These are phyloP conservation scores for Scyliorhinus canicula DNA, from an alignment of 2,797 vertebrate genomes.

Conservation along the genomic window DNA sequence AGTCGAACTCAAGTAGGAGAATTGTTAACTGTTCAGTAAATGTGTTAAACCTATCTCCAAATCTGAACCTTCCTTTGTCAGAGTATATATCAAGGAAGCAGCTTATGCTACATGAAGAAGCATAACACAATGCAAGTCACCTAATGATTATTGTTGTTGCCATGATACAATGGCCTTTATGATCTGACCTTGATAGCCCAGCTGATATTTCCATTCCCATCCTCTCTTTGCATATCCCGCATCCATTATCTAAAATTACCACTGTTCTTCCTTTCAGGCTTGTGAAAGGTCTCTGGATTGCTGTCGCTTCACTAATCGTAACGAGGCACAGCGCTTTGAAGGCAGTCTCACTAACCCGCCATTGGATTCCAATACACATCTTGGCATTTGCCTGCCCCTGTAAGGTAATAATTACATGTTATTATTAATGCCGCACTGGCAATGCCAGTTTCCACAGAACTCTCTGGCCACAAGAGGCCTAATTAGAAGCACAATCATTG, in stretches of 20 bases:
- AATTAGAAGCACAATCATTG: constrained; percentile 10
- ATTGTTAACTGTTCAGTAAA: too few species aligned
- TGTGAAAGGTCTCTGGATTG: background rate
- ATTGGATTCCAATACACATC: background rate
- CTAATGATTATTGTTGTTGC: too few species aligned
- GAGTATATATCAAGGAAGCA: too few species aligned
- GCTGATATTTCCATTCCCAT: background rate
- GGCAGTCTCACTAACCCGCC: background rate
- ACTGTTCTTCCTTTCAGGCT: background rate
- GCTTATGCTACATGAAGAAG: too few species aligned
- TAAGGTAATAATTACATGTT: background rate
- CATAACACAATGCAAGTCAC: too few species aligned
- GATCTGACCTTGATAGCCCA: background rate
- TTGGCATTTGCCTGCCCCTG: background rate
- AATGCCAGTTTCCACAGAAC: background rate
- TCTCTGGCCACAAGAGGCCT: background rate
- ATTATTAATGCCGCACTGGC: background rate
- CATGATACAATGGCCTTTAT: background rate
- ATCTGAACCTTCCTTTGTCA: too few species aligned
- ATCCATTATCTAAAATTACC: background rate
- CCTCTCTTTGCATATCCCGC: background rate
- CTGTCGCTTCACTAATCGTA: background rate
- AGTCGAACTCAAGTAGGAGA: too few species aligned
- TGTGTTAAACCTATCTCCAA: too few species aligned
- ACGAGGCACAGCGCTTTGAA: too few species aligned